Conservation (phyloP, 2,797 vertebrate species). For the Kryptolebias ocellatus region DNA sequence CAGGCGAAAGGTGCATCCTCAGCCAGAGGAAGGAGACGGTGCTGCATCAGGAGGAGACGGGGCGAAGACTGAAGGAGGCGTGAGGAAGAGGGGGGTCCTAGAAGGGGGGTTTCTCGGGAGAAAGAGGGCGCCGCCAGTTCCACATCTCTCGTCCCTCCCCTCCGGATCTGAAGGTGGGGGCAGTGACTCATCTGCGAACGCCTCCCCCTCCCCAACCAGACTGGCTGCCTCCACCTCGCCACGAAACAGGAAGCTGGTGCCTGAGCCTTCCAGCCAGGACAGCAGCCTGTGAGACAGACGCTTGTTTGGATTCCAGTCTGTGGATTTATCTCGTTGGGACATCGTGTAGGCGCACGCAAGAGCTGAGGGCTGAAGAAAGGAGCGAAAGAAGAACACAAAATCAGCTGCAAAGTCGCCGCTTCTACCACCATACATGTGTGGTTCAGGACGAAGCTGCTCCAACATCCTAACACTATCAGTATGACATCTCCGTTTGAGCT, state of each 20-base stretch:
- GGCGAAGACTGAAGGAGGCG: constrained; percentile 82
- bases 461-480: constrained; percentile 14
- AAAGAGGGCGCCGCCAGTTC: constrained; percentile 86
- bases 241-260: constrained; percentile 85
- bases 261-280: constrained; percentile 86
- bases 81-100: constrained; percentile 87
- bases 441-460: constrained; percentile 10
- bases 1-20: constrained; percentile 77
- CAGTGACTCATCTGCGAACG: constrained; percentile 87
- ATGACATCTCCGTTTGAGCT: constrained; percentile 25
- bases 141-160: constrained; percentile 84
- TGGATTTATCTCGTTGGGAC: constrained; percentile 8
- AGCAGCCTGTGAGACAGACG: constrained; percentile 72
- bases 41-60: constrained; percentile 78
- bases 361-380: constrained; percentile 2
- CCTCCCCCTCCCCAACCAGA: constrained; percentile 94
- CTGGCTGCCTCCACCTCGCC: constrained; percentile 86
- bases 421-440: background rate
- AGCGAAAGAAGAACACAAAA: constrained; percentile 17
- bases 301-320: background rate
- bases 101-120: constrained; percentile 90
- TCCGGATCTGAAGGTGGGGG: constrained; percentile 81
- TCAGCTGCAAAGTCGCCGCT: constrained; percentile 3
- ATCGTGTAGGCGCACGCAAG: background rate
- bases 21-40: constrained; percentile 84